Evolutionary conservation across 2,113 vertebrate genomes (phyloP).

Genomic region (Chaetops frenatus): DNA sequence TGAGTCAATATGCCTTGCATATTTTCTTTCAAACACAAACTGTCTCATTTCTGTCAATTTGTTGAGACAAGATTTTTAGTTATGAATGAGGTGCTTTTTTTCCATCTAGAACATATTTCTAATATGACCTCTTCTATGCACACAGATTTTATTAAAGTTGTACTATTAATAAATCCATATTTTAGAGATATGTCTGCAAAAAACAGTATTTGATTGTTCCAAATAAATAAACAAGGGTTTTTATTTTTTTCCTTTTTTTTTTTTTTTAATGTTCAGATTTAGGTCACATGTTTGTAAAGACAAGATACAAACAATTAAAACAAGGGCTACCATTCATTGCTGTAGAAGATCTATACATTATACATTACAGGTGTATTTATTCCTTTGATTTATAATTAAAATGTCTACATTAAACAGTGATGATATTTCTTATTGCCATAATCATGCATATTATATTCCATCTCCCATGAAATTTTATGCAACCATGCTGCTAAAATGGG

Average conservation of each 20-base stretch:
- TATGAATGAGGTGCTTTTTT: accelerated
- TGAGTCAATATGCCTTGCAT: accelerated
- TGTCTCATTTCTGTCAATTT: background rate
- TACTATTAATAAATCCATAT: background rate
- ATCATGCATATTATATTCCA: background rate
- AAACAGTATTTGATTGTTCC: background rate
- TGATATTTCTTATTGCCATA: background rate
- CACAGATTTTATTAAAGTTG: background rate
- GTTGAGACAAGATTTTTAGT: background rate
- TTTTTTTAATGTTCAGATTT: background rate
- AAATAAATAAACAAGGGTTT: background rate
- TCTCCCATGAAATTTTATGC: background rate
- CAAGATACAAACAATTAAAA: background rate
- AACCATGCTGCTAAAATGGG: background rate
- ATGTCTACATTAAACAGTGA: background rate
- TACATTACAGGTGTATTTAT: background rate
- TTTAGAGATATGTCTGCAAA: background rate
- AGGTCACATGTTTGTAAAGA: background rate
- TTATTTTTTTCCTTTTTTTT: background rate
- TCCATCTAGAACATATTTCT: background rate
- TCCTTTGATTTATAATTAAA: background rate
- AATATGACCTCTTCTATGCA: background rate
- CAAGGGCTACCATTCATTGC: background rate
- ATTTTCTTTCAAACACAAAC: background rate
- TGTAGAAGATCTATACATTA: background rate